Base-by-base conservation (phyloP, 2,888 invertebrate genomes). In the Atrina japonica region DNA sequence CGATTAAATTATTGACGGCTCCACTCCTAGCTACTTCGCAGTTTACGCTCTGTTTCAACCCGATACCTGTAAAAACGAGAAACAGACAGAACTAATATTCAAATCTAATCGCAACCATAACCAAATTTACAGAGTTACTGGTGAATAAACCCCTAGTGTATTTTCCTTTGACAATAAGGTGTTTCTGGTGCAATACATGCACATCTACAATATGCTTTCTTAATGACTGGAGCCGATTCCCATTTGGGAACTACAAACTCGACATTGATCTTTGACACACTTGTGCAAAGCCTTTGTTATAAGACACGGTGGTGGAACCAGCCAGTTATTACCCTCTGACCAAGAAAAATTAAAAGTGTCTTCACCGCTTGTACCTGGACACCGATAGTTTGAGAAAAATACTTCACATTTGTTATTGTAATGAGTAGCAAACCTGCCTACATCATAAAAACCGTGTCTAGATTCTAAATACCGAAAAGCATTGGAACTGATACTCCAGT, bases 1-100 rank as follows among this genome's bases (percentile, higher is more conserved):
- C 29, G 40, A 35, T 9, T 9, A 18, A 1, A 11, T 18, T 23
- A 35, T n/a, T 56, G 30, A 16, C 56, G 7, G 35, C 30, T 43
- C 21, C 60, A 47, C 50, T n/a, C n/a, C 29, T n/a, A n/a, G 25
- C 53, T 14, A 53, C 29, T 3, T 11, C 53, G 3, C 9, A 27
- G 6, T n/a, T 40, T n/a, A 55, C 21, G 3, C 21, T 16, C 21
- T 30, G 27, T 56, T 40, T 7, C 23, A 56, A 16, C 35, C 56
- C 56, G n/a, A 56, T 56, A 23, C 40, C 56, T 56, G 56, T 35
- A 30, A 56, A 56, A 56, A 35, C 11, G 11, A 35, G 5, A 35
- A 40, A n/a, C n/a, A n/a, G n/a, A n/a, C n/a, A 16, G 16, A 30
- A 40, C n/a, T 55, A 29, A 35, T 35, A 35, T 35, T 52, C 18